phyloP scores from a whole-genome alignment of 2,888 invertebrate genomes.

The Epinotia ramella region DNA sequence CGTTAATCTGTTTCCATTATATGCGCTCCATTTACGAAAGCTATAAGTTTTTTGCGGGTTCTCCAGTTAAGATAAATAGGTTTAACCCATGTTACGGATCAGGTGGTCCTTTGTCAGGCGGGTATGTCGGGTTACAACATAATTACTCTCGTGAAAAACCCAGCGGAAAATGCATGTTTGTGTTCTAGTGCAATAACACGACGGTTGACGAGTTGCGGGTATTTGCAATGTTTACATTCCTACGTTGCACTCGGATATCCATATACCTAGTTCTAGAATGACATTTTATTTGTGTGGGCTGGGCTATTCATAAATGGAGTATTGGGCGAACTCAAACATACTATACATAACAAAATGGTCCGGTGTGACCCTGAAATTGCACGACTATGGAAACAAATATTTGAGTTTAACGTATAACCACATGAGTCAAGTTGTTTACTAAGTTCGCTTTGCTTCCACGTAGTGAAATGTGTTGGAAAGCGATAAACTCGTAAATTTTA shows the following conservation, averaged over 20 bases:
- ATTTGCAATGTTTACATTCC: neutral
- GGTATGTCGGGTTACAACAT: constrained; percentile 35
- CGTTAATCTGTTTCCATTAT: neutral
- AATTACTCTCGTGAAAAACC: constrained; percentile 38
- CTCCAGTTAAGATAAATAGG: constrained; percentile 51
- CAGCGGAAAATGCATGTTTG: constrained; percentile 13
- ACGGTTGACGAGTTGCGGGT: neutral
- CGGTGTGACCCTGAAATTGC: too few relatives aligned
- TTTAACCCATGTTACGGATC: constrained; percentile 56
- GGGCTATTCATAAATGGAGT: neutral
- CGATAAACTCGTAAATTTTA: too few relatives aligned
- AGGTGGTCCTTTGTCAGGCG: constrained; percentile 52
- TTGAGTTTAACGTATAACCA: too few relatives aligned
- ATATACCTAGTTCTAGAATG: neutral
- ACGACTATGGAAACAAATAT: too few relatives aligned
- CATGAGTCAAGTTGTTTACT: too few relatives aligned
- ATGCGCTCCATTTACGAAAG: neutral
- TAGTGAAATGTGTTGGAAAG: too few relatives aligned
- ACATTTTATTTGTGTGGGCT: neutral
- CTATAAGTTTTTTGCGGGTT: constrained; percentile 12
- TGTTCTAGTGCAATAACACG: constrained; percentile 7
- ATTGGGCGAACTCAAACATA: too few relatives aligned
- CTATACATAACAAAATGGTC: too few relatives aligned
- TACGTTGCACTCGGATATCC: neutral
- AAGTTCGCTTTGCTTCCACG: too few relatives aligned